Conservation (phyloP, 2,888 invertebrate genomes). For the Pyrgus malvae region DNA sequence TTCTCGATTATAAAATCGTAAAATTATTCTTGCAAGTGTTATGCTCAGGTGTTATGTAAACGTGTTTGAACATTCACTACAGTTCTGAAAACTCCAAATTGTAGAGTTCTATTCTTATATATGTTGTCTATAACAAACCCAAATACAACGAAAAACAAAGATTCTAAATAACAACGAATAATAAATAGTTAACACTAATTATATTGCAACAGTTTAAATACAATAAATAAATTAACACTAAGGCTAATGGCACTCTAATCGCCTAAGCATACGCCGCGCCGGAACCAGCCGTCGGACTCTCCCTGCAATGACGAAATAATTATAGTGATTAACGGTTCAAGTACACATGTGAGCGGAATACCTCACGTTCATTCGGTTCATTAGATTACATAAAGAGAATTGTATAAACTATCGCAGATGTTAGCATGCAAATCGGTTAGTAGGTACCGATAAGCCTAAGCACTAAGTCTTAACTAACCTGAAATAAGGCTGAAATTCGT, state of each 20-base stretch:
- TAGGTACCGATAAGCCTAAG: too few relatives aligned
- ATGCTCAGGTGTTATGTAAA: too few relatives aligned
- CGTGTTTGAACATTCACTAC: too few relatives aligned
- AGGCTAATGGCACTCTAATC: slow-evolving; percentile 29
- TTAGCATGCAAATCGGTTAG: neutral
- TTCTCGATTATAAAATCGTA: too few relatives aligned
- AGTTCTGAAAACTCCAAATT: too few relatives aligned
- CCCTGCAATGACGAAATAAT: slow-evolving; percentile 28
- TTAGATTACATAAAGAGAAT: slow-evolving; percentile 17
- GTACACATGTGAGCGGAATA: slow-evolving; percentile 17
- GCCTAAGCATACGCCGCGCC: slow-evolving; percentile 19
- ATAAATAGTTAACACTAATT: neutral
- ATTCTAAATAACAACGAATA: neutral
- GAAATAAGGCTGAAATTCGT: slow-evolving; percentile 75
- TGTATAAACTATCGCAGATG: slow-evolving; percentile 32
- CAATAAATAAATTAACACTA: slow-evolving; percentile 27
- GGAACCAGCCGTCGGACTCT: slow-evolving; percentile 15
- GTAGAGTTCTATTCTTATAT: too few relatives aligned
- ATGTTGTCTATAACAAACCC: too few relatives aligned
- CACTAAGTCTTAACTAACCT: slow-evolving; percentile 51
- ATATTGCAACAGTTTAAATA: slow-evolving; percentile 17
- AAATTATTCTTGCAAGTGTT: too few relatives aligned
- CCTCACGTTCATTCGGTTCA: slow-evolving; percentile 1
- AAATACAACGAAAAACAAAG: neutral
- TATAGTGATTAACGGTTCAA: slow-evolving; percentile 33